These are phyloP conservation scores for Ictalurus furcatus DNA, from an alignment of 2,113 vertebrate genomes.

Conservation along the genomic window DNA sequence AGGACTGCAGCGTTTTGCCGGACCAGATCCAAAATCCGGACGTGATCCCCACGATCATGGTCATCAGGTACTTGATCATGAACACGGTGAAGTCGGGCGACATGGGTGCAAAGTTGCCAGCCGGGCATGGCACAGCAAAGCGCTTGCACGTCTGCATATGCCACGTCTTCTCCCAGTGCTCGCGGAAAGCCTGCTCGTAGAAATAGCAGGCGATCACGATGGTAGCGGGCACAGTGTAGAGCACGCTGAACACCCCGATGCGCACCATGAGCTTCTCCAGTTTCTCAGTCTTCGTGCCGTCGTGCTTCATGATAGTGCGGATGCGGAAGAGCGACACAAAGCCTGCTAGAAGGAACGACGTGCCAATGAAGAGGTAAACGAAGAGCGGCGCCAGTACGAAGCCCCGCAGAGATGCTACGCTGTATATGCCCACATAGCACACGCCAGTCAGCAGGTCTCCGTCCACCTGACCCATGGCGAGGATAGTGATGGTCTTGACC, in stretches of 20 bases:
- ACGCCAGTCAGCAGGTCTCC: slow-evolving; percentile 93
- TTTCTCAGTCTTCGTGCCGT: slow-evolving; percentile 97
- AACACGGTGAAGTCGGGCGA: slow-evolving; percentile 96
- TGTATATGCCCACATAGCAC: slow-evolving; percentile 94
- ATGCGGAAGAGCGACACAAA: slow-evolving; percentile 97
- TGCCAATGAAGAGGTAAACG: slow-evolving; percentile 96
- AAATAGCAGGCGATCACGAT: slow-evolving; percentile 97
- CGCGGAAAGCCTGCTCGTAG: slow-evolving; percentile 96
- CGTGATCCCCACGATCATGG: slow-evolving; percentile 99
- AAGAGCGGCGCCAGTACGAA: slow-evolving; percentile 94
- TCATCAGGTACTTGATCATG: slow-evolving; percentile 99
- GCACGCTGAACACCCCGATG: slow-evolving; percentile 94
- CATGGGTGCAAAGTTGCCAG: slow-evolving; percentile 87
- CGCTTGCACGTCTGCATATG: slow-evolving; percentile 94
- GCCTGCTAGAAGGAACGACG: slow-evolving; percentile 93
- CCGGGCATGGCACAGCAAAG: slow-evolving; percentile 88
- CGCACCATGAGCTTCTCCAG: slow-evolving; percentile 97
- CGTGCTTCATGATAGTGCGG: slow-evolving; percentile 98
- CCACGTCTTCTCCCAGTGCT: slow-evolving; percentile 96
- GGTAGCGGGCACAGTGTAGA: slow-evolving; percentile 96
- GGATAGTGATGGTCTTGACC: slow-evolving; percentile 94
- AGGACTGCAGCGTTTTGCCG: slow-evolving; percentile 96
- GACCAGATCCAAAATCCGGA: slow-evolving; percentile 99
- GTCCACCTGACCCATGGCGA: slow-evolving; percentile 96
- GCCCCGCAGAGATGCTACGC: slow-evolving; percentile 88